Conservation (phyloP, 2,113 vertebrate species). For the Phocoena phocoena region DNA sequence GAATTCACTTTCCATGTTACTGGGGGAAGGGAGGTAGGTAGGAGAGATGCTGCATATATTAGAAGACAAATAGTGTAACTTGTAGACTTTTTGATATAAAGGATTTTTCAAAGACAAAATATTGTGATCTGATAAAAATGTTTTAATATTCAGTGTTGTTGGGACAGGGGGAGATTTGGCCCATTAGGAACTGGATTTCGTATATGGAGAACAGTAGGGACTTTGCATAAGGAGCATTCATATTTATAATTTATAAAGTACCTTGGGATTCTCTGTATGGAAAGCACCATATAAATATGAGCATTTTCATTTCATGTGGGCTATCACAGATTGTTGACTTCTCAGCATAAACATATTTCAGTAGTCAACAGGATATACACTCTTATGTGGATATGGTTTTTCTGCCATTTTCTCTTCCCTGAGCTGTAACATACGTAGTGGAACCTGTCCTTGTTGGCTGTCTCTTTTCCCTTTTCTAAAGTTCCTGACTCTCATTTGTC, state of each 20-base stretch:
- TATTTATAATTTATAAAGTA: conserved; percentile 55
- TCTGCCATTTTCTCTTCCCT: background rate
- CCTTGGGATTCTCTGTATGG: conserved; percentile 38
- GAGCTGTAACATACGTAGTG: background rate
- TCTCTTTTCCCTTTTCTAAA: background rate
- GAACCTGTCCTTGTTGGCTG: background rate
- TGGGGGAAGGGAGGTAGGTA: conserved; percentile 49
- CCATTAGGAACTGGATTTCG: background rate
- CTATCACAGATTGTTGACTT: conserved; percentile 28
- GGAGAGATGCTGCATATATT: conserved; percentile 31
- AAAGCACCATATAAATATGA: background rate
- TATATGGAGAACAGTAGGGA: background rate
- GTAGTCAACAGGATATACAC: background rate
- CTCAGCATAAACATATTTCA: conserved; percentile 33
- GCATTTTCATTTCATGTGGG: conserved; percentile 36
- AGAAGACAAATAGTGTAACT: conserved; percentile 61
- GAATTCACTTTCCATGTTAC: conserved; percentile 73
- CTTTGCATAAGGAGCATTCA: background rate
- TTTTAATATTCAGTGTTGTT: background rate
- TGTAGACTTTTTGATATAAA: background rate
- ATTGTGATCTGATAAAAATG: background rate
- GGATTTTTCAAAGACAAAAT: conserved; percentile 43
- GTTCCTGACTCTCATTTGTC: conserved; percentile 44
- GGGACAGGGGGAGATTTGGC: background rate
- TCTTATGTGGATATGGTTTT: background rate